These are phyloP conservation scores for Pollimyrus isidori DNA, from an alignment of 2,113 vertebrate genomes.

Conservation along the genomic window DNA sequence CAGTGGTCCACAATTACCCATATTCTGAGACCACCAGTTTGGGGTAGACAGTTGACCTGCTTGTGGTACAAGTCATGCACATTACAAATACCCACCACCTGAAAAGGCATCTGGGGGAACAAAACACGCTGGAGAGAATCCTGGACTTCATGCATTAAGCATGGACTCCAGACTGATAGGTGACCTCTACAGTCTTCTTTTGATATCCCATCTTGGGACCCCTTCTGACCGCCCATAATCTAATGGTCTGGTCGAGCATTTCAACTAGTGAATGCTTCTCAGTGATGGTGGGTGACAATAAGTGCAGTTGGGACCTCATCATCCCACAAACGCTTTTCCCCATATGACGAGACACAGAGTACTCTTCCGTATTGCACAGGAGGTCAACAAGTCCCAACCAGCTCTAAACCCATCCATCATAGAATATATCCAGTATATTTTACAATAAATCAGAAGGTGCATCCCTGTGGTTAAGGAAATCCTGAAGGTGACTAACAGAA, in stretches of 20 bases:
- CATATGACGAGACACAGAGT: neutral
- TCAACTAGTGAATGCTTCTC: neutral
- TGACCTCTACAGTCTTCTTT: neutral
- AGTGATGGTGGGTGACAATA: neutral
- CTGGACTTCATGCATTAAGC: neutral
- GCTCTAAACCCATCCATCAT: neutral
- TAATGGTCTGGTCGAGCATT: neutral
- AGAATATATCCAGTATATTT: neutral
- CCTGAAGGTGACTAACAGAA: neutral
- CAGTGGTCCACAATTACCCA: neutral
- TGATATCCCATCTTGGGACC: neutral
- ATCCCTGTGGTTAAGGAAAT: neutral
- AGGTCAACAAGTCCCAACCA: neutral
- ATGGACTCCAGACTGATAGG: neutral
- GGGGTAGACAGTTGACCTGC: neutral
- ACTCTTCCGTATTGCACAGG: neutral
- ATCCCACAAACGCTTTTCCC: neutral
- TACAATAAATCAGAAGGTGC: neutral
- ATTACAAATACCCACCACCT: neutral
- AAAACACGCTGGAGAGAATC: neutral
- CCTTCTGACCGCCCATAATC: neutral
- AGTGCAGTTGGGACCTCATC: neutral
- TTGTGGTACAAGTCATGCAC: neutral
- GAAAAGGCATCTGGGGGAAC: neutral
- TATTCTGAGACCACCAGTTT: neutral